Conservation (phyloP, 64 coral and sea anemone genomes). For the Montipora capricornis region DNA sequence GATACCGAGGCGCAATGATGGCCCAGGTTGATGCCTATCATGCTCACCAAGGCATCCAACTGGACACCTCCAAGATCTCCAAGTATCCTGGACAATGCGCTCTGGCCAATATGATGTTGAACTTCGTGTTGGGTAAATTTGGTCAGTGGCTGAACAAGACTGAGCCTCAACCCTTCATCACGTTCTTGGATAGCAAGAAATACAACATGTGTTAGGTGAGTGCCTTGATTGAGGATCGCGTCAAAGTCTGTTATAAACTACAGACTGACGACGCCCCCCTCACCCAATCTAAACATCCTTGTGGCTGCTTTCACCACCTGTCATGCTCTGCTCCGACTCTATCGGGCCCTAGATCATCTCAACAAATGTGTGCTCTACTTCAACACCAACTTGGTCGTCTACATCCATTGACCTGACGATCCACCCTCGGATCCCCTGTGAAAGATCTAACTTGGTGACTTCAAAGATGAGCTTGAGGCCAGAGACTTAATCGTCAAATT, state of each 20-base stretch:
- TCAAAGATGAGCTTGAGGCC: background rate
- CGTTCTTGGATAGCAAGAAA: background rate
- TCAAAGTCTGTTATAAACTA: background rate
- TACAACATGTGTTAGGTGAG: background rate
- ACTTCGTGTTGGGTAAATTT: slow-evolving; percentile 34
- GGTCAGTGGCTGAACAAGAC: background rate
- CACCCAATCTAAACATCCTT: slow-evolving; percentile 12
- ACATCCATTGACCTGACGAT: background rate
- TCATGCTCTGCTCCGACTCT: slow-evolving; percentile 27
- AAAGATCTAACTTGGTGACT: background rate
- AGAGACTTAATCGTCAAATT: too few species aligned
- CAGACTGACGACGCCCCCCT: background rate
- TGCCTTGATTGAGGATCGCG: too few species aligned
- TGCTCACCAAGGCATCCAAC: background rate
- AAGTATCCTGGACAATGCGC: background rate
- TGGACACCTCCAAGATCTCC: background rate
- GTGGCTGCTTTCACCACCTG: slow-evolving; percentile 44
- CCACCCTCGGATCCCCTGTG: background rate
- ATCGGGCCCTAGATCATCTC: background rate
- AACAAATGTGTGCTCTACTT: background rate
- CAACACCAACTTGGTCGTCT: background rate
- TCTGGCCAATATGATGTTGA: slow-evolving; percentile 21
- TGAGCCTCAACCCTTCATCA: background rate
- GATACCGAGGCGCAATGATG: too few species aligned
- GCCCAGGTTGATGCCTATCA: background rate